Evolutionary conservation across 2,113 vertebrate genomes (phyloP).

Genomic region (Canis aureus): DNA sequence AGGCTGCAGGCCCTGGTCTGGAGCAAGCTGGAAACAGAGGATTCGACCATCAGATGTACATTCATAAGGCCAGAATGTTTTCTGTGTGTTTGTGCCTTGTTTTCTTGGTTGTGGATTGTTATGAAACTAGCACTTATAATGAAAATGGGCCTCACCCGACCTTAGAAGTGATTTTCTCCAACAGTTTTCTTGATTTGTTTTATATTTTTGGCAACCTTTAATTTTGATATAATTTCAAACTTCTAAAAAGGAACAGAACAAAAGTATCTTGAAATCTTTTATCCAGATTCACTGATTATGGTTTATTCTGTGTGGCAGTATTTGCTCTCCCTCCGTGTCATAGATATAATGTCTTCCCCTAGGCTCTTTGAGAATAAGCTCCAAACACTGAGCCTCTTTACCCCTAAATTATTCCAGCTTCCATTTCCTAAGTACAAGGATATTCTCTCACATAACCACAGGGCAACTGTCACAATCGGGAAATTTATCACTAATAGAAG

Average conservation of each 20-base stretch:
- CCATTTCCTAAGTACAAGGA: not conserved
- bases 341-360: not conserved
- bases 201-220: not conserved
- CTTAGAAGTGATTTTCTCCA: conserved; percentile 19
- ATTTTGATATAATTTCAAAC: conserved; percentile 23
- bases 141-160: not conserved
- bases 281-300: not conserved
- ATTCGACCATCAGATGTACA: not conserved
- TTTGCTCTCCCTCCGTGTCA: not conserved
- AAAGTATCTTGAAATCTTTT: conserved; percentile 25
- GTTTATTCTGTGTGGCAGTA: not conserved
- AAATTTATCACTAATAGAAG: not conserved
- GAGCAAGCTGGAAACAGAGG: conserved; percentile 90
- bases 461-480: not conserved
- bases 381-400: not conserved
- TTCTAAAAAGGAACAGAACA: conserved; percentile 33
- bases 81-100: not conserved
- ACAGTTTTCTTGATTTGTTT: not conserved
- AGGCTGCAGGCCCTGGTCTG: conserved; percentile 97
- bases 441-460: not conserved
- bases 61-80: not conserved
- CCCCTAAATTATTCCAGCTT: not conserved
- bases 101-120: not conserved
- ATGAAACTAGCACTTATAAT: conserved; percentile 42
- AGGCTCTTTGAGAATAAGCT: not conserved